A percentile compares a stretch with the other conserved stretches of the same genome.
phyloP scores from a whole-genome alignment of 92 coral and sea anemone species.

The Diadumene lineata region DNA sequence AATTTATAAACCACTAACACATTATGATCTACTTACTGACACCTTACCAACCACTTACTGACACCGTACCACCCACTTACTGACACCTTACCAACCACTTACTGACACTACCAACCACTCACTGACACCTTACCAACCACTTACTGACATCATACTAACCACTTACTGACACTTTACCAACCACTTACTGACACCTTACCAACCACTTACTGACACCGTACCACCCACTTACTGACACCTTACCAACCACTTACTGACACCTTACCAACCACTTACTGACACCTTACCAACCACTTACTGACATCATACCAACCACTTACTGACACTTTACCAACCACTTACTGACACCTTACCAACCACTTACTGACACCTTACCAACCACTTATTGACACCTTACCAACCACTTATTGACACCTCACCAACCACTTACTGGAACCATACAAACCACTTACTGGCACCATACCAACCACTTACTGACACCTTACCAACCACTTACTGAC shows the following conservation, averaged over 20 bases:
- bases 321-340: slow-evolving; percentile 14
- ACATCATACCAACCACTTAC: slow-evolving; percentile 16
- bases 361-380: slow-evolving; percentile 14
- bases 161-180: slow-evolving; percentile 6
- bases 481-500: slow-evolving; percentile 14
- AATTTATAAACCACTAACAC: too few species aligned
- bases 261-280: slow-evolving; percentile 11
- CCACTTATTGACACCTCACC: slow-evolving; percentile 13
- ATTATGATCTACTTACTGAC: slow-evolving; percentile 7
- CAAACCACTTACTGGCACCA: slow-evolving; percentile 4
- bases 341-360: slow-evolving; percentile 16
- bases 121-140: slow-evolving; percentile 15
- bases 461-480: slow-evolving; percentile 21
- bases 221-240: slow-evolving; percentile 12
- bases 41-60: slow-evolving; percentile 7
- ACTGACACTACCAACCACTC: slow-evolving; percentile 13
- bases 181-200: slow-evolving; percentile 16
- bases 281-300: slow-evolving; percentile 8
- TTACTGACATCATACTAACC: slow-evolving; percentile 12
- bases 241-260: slow-evolving; percentile 15
- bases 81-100: slow-evolving; percentile 15
- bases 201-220: slow-evolving; percentile 17
- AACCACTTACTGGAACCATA: slow-evolving; percentile 15
- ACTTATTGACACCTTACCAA: slow-evolving; percentile 15
- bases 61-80: slow-evolving; percentile 14